Conservation (phyloP, 2,797 vertebrate genomes). For the Onychomys arenicola region DNA sequence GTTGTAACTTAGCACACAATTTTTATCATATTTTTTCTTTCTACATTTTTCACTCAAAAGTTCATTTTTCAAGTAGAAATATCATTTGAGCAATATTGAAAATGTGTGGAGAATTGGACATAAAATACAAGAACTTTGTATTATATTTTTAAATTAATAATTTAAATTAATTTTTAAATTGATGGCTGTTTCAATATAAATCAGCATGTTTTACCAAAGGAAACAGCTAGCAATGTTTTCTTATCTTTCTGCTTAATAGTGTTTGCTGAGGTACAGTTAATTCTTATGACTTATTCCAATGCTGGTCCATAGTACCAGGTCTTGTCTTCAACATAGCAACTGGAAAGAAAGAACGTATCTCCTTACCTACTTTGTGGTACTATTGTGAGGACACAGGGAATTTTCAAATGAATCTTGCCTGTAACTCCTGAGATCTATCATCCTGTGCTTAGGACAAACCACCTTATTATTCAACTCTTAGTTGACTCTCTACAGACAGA, state of each 20-base stretch:
- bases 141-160: slow-evolving; percentile 33
- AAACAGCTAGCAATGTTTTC: background rate
- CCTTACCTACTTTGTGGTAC: background rate
- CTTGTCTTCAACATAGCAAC: background rate
- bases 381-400: background rate
- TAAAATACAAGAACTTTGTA: background rate
- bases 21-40: background rate
- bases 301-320: background rate
- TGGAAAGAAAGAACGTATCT: background rate
- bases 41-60: background rate
- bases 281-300: slow-evolving; percentile 25
- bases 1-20: background rate
- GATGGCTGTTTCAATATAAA: slow-evolving; percentile 21
- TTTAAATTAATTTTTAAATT: too few relatives aligned
- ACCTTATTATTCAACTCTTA: background rate
- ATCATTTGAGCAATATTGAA: background rate
- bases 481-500: background rate
- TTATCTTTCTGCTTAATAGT: background rate
- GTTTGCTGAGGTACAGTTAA: slow-evolving; percentile 15
- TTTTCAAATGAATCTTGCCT: background rate
- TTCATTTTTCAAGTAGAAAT: background rate
- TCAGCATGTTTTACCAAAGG: background rate
- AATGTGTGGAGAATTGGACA: background rate
- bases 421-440: background rate
- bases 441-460: background rate